These are phyloP conservation scores for Ctenoplectra terminalis DNA, from an alignment of 1,140 invertebrate genomes.

Conservation along the genomic window DNA sequence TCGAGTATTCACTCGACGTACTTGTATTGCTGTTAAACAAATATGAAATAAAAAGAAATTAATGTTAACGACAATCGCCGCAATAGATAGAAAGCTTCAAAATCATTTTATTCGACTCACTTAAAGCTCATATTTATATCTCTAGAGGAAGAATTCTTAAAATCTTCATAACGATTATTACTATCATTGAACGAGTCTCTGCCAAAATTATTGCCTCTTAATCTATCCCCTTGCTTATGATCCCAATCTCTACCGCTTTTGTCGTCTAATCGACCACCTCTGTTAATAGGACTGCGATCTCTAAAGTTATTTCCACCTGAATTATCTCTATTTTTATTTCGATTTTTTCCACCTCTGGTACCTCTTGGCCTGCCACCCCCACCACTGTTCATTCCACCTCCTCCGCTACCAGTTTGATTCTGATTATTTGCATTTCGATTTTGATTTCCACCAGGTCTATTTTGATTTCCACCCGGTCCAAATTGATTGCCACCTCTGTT, in stretches of 20 bases:
- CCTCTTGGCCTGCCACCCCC: constrained; percentile 53
- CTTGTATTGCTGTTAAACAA: constrained; percentile 38
- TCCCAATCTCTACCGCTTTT: constrained; percentile 69
- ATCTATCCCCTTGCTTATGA: constrained; percentile 60
- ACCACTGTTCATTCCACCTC: constrained; percentile 21
- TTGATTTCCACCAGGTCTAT: constrained; percentile 62
- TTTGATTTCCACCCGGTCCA: constrained; percentile 67
- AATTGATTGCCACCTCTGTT: constrained; percentile 68
- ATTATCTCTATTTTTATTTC: constrained; percentile 73
- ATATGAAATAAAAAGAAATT: neutral
- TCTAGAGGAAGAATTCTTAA: constrained; percentile 62
- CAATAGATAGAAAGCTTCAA: neutral
- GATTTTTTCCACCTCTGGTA: constrained; percentile 71
- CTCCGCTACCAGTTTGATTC: constrained; percentile 39
- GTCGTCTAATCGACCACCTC: constrained; percentile 70
- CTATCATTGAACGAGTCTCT: constrained; percentile 70
- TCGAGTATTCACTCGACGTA: constrained; percentile 71
- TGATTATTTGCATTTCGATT: constrained; percentile 64
- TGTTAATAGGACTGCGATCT: constrained; percentile 78
- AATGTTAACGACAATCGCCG: neutral
- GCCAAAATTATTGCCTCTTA: constrained; percentile 60
- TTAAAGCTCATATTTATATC: constrained; percentile 66
- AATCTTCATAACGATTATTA: constrained; percentile 72
- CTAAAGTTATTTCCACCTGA: constrained; percentile 71
- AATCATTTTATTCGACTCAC: constrained; percentile 51